Evolutionary conservation across 2,797 vertebrate genomes (phyloP).

Genomic region (Ciconia nigra): DNA sequence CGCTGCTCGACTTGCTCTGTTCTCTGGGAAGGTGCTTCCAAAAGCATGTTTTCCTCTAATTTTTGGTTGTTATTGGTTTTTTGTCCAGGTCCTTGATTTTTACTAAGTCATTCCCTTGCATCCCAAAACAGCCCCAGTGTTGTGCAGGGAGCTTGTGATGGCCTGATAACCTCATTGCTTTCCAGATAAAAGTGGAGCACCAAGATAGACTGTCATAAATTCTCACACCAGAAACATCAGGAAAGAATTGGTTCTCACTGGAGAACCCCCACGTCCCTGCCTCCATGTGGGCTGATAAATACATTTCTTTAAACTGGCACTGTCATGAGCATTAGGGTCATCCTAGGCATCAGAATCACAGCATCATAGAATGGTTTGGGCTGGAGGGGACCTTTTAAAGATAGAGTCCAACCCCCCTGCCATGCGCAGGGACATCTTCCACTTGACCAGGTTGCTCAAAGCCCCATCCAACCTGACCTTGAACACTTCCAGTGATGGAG

Average conservation of each 20-base stretch:
- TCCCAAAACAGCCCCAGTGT: neutral
- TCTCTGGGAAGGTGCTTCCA: neutral
- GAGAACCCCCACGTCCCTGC: rapidly evolving
- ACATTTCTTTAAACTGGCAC: neutral
- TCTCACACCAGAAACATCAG: neutral
- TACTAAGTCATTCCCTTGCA: neutral
- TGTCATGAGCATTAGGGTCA: neutral
- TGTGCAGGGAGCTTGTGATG: neutral
- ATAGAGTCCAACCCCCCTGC: neutral
- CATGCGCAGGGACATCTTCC: neutral
- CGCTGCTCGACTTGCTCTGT: neutral
- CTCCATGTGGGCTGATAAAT: neutral
- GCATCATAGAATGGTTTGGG: neutral
- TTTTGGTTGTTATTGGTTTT: neutral
- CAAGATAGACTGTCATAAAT: neutral
- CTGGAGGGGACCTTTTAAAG: neutral
- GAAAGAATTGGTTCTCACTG: neutral
- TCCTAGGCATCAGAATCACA: neutral
- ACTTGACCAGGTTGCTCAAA: neutral
- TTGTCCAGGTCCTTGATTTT: neutral
- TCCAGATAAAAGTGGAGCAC: neutral
- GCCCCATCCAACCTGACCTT: neutral
- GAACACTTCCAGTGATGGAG: neutral
- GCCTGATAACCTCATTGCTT: neutral
- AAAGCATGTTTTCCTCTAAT: neutral